Evolutionary conservation across 2,797 vertebrate species (phyloP), one percentile per base, ranked within the genome.

Genomic region (Girardinus metallicus): DNA sequence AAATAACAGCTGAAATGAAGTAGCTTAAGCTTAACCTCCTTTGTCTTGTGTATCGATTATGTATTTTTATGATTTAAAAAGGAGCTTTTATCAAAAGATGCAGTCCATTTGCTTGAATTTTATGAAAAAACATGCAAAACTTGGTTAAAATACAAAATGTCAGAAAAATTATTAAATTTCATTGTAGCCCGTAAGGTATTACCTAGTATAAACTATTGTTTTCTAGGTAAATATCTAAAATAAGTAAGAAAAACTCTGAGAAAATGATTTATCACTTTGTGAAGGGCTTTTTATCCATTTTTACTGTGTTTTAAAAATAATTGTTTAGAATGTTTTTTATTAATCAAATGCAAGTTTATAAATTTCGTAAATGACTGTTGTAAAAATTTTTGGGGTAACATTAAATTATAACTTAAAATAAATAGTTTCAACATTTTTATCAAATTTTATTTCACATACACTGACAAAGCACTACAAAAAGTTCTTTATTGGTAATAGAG

Each of bases 71-170:
- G 18, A 41, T 71, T 71, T 71, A 8, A 71, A 5, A 29, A 29
- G 23, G 11, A 1, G 41, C n/a, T 84, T 86, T 79, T 5, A 49
- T 83, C 85, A 39, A 0, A 66, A 41, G 46, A 36, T 34, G 60
- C 26, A 76, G 34, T 74, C 2, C 15, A 31, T 76, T 82, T 85
- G 76, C 46, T 60, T 68, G 23, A 70, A 87, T 81, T 91, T 85
- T 82, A 82, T 44, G 74, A 79, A 64, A 26, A 78, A 84, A 86
- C 31, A 80, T 76, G 84, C 8, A 84, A n/a, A 82, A 18, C 26
- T 36, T 84, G 51, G 82, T 75, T 75, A 29, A 76, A 81, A 39
- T 49, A 57, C 80, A 73, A 43, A n/a, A n/a, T 84, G 34, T 86
- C 26, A 79, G 74, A 82, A 78, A 83, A 29, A 80, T 68, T 75